phyloP scores from a whole-genome alignment of 2,888 invertebrate species.

The Romanomermis culicivorax region DNA sequence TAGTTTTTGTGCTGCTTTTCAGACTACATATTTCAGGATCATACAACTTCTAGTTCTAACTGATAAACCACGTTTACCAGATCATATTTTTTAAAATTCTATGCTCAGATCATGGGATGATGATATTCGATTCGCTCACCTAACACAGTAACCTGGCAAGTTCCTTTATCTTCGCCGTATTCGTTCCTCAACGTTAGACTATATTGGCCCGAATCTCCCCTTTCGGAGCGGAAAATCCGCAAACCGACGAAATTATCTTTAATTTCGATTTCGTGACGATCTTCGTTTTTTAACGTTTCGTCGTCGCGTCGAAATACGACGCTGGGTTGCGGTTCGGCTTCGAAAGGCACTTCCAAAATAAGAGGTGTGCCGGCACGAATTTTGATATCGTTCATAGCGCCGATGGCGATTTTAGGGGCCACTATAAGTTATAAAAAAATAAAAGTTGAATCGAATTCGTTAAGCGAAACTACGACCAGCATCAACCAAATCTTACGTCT shows the following conservation, averaged over 20 bases:
- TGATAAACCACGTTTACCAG: no score
- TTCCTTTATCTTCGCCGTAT: constrained; percentile 75
- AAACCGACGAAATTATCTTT: constrained; percentile 63
- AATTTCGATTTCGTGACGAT: constrained; percentile 64
- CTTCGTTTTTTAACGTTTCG: constrained; percentile 46
- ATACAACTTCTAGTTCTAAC: no score
- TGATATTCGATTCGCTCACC: no score
- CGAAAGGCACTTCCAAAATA: constrained; percentile 75
- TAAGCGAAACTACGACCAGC: constrained; percentile 28
- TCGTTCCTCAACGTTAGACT: constrained; percentile 67
- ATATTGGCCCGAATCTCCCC: constrained; percentile 72
- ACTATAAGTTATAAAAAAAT: constrained; percentile 34
- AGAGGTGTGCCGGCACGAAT: constrained; percentile 77
- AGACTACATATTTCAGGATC: no score
- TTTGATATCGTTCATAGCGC: constrained; percentile 62
- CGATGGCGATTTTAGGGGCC: constrained; percentile 71
- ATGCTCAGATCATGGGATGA: no score
- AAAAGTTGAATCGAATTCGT: no score
- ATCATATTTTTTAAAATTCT: no score
- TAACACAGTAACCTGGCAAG: constrained; percentile 62
- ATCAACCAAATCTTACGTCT: constrained; percentile 16
- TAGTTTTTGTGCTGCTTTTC: no score
- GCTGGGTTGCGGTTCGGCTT: constrained; percentile 77
- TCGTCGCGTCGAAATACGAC: constrained; percentile 57
- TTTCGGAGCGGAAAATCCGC: constrained; percentile 67